Base-by-base conservation (phyloP, 2,888 invertebrate genomes). In the Tachystola acroxantha region DNA sequence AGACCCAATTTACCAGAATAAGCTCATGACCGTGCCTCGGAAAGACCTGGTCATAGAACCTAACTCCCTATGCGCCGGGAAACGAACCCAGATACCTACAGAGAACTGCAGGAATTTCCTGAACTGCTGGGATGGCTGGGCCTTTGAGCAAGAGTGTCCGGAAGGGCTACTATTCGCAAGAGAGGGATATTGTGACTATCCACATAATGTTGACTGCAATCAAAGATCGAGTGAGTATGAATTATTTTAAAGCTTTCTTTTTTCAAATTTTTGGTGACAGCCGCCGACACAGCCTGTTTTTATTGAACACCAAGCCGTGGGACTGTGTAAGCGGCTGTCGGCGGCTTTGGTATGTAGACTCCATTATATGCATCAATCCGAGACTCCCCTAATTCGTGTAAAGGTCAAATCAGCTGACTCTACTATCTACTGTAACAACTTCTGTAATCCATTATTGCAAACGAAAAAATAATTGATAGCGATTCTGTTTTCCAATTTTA, bases 51-150 rank as follows among this genome's bases (percentile, higher is more conserved):
- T 66, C 0, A 64, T 84, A 0, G 68, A 73, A 36, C 65, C 64
- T 0, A 78, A 76, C 44, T 56, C 74, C 0, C 49, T 75, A 0
- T 90, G 90, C 40, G 55, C 75, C 19, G 76, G 80, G 7, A 80
- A 84, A 19, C 75, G 91, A 31, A 89, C 91, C 2, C 92, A 92
- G 59, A 91, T 91, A 45, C 89, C 91, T 0, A 89, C 86, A 0
- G 79, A 67, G 16, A 66, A 84, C 3, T 93, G 93, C 54, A 88
- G 88, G 27, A 90, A 88, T 51, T 93, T 90, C 61, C 56, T 92
- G 9, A 92, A 92, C 64, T 93, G 93, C 60, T 93, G 93, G 93
- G 91, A 92, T 49, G 92, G 90, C 0, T 85, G 88, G 47, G 91
- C 89, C 0, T 81, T 89, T 13, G 92, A 92, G 50, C 90, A 92